Evolutionary conservation across 1,140 invertebrate species (phyloP), one percentile per base, ranked within the genome.

Genomic region (Plodia interpunctella): DNA sequence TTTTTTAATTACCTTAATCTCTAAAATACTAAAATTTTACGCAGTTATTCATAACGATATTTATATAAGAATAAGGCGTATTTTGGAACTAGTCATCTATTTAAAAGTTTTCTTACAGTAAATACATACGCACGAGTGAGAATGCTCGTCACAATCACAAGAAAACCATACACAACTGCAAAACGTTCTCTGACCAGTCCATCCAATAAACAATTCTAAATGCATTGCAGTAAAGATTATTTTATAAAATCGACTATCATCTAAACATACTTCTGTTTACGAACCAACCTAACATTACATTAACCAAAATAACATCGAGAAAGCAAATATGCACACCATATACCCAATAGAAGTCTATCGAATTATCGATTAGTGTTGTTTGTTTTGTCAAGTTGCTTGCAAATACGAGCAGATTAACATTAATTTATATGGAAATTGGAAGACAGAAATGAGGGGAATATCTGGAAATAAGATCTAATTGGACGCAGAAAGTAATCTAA

Each of bases 381-480:
- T 55, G 54, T 55, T 20, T 35, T 55, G 30, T 30, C 54, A 44
- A 44, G 35, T 44, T 44, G 32, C 30, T 19, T 13, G 32, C 54
- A 44, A 55, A 55, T 55, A 44, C 15, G n/a, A 15, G 15, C 32
- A 35, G 38, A 44, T 55, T 55, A 30, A 55, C 13, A 35, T 38
- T 55, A 55, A 55, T 55, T 38, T 55, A 44, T 35, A 55, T 55
- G 54, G 8, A 55, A 55, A 55, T 55, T 2, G n/a, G 38, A 10
- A 44, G 5, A 15, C 15, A 44, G 38, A 44, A 44, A 44, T 17
- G 38, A 6, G n/a, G 38, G 15, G 38, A 44, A 44, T 44, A 44
- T 44, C 38, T 6, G 2, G 13, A n/a, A 44, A 44, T 15, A 44
- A 44, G 13, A 44, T 44, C 38, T 44, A 44, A 44, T 44, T 15